Percentiles rank a stretch among this genome's conserved stretches.
These are phyloP conservation scores for Podabrus alpinus DNA, from an alignment of 2,888 invertebrate genomes.

Conservation along the genomic window DNA sequence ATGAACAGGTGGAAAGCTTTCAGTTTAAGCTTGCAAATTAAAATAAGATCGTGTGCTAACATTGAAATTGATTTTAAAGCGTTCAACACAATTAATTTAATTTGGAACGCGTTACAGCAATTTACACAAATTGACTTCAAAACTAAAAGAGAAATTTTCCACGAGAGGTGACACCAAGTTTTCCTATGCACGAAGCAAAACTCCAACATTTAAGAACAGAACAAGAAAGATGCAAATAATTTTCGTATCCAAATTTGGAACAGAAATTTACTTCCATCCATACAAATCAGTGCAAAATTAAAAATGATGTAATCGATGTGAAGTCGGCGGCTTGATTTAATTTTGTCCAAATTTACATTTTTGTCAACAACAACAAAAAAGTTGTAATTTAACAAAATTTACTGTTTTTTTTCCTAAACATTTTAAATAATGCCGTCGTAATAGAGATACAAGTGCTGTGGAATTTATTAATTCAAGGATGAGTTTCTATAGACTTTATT, in stretches of 20 bases:
- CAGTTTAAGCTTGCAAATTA: constrained; percentile 19
- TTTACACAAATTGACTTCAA: background rate
- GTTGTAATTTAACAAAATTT: too few relatives aligned
- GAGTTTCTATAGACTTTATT: background rate
- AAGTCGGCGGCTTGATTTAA: too few relatives aligned
- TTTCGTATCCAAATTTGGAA: too few relatives aligned
- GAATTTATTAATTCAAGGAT: background rate
- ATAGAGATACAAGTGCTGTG: background rate
- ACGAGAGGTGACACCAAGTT: background rate
- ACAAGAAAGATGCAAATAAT: too few relatives aligned
- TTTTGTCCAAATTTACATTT: background rate
- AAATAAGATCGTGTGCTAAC: constrained; percentile 9
- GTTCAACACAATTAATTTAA: background rate
- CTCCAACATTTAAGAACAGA: background rate
- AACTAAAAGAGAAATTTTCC: background rate
- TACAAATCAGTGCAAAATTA: too few relatives aligned
- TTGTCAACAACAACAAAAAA: background rate
- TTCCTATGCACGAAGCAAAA: background rate
- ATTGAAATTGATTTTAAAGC: background rate
- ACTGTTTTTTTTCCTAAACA: background rate
- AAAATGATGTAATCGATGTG: too few relatives aligned
- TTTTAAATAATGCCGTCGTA: background rate
- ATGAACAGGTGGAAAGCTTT: constrained; percentile 24
- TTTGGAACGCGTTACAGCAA: background rate
- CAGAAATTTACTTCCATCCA: too few relatives aligned